phyloP scores from a whole-genome alignment of 2,113 vertebrate species.

The Ptilonorhynchus violaceus region DNA sequence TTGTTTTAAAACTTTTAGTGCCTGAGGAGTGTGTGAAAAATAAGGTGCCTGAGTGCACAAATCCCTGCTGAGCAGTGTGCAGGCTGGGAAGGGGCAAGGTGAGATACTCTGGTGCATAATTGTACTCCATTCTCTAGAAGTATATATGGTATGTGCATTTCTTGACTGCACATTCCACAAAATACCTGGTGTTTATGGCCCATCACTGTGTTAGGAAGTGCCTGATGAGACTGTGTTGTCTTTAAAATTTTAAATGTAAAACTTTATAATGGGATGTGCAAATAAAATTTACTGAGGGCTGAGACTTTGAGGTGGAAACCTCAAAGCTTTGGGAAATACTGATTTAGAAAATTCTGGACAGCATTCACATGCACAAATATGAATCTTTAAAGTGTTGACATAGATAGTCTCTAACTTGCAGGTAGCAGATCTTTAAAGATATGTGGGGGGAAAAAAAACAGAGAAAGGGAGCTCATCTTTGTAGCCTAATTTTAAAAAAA shows the following conservation, averaged over 20 bases:
- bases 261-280: neutral
- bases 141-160: neutral
- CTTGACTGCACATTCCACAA: neutral
- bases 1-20: neutral
- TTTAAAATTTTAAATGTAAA: neutral
- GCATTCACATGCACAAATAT: neutral
- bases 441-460: neutral
- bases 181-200: neutral
- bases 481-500: neutral
- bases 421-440: neutral
- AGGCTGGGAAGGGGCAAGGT: neutral
- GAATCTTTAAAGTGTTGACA: neutral
- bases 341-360: neutral
- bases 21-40: neutral
- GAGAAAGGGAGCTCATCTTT: neutral
- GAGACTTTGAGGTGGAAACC: neutral
- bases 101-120: neutral
- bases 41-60: neutral
- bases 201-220: neutral
- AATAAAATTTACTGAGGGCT: neutral
- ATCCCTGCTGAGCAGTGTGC: neutral
- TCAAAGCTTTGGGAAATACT: neutral
- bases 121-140: rapidly evolving
- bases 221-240: neutral
- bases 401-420: neutral